Evolutionary conservation across 2,113 vertebrate species (phyloP), one percentile per base, ranked within the genome.

Genomic region (Tiliqua scincoides): DNA sequence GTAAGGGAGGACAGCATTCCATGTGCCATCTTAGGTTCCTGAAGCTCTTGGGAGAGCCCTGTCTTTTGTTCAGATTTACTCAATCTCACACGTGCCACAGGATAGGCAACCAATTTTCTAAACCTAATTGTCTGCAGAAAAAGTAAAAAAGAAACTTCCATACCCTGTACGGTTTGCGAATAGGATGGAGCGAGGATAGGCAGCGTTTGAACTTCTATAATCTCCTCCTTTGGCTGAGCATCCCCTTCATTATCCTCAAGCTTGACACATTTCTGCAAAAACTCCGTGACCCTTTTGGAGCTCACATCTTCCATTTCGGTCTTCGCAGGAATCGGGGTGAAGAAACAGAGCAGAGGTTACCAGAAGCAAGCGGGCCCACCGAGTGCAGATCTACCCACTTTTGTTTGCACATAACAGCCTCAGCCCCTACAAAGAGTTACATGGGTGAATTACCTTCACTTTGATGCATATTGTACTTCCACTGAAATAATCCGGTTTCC

Each of bases 301-400:
- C 57, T 81, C 9, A 52, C 84, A 8, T 86, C 87, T 10, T 85
- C 87, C 90, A 91, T 91, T 6, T 70, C 35, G 3, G 0, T 32
- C 84, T 73, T 32, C 0, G 43, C 6, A 6, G 0, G 2, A 18
- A 25, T 67, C 3, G 9, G 76, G 23, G 17, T 1, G 0, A 6
- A 12, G 20, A 77, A 82, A 85, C 32, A 70, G 0, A n/a, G 30
- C 3, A 30, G 8, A 2, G 5, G 6, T 87, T 54, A 82, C n/a
- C 18, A 25, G 21, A 27, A 54, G 43, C 52, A 82, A 75, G 10
- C 54, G 27, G 8, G 27, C 15, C 8, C 3, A 20, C 35, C 25
- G 17, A 5, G 1, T 6, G 4, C 9, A 17, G 1, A 9, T 59
- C 37, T 40, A 8, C 35, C 5, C 6, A 15, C 5, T 43, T 30